A percentile compares a stretch with the other conserved stretches of the same genome.
phyloP scores from a whole-genome alignment of 1,140 invertebrate species.

The Andricus grossulariae region DNA sequence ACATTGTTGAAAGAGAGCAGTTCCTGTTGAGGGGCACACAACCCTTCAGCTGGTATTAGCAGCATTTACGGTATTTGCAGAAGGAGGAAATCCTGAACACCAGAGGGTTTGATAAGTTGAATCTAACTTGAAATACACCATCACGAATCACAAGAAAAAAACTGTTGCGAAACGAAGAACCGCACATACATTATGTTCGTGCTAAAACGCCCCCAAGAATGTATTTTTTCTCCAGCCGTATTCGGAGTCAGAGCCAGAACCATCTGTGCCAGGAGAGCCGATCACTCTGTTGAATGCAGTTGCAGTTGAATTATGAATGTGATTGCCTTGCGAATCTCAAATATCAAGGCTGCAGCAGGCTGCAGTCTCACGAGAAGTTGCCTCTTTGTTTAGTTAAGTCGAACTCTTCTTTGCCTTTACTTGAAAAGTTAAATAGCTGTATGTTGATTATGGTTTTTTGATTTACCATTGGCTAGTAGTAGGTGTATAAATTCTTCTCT shows the following conservation, averaged over 20 bases:
- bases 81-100: background rate
- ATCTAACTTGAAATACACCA: background rate
- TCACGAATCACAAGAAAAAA: slow-evolving; percentile 9
- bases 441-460: too few relatives aligned
- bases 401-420: too few relatives aligned
- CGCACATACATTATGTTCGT: background rate
- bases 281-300: slow-evolving; percentile 22
- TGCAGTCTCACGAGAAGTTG: too few relatives aligned
- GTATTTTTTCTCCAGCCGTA: background rate
- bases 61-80: background rate
- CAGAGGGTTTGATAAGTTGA: background rate
- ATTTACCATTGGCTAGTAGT: too few relatives aligned
- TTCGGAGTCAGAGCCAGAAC: slow-evolving; percentile 1
- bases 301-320: slow-evolving; percentile 6
- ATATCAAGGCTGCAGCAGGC: background rate
- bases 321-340: background rate
- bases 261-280: slow-evolving; percentile 8
- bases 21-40: slow-evolving; percentile 39
- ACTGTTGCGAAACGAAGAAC: background rate
- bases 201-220: slow-evolving; percentile 13
- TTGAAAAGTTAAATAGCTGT: too few relatives aligned
- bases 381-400: too few relatives aligned
- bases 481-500: too few relatives aligned
- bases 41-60: background rate
- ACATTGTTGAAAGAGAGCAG: slow-evolving; percentile 43